Evolutionary conservation across 2,888 invertebrate genomes (phyloP), one percentile per base, ranked within the genome.

Genomic region (Cosmopolites sordidus): DNA sequence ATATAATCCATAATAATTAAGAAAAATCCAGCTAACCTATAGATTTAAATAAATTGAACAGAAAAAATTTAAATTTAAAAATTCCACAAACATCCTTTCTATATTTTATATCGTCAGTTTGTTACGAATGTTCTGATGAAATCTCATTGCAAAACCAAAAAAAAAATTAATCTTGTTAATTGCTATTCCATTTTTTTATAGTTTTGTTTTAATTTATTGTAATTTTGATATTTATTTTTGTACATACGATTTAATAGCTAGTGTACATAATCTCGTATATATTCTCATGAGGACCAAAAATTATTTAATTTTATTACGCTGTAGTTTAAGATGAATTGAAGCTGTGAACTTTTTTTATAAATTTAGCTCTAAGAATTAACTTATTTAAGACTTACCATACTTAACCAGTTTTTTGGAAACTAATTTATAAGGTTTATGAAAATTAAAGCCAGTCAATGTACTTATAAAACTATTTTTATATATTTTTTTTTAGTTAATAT

Each of bases 161-260:
- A n/a, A n/a, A 22, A 5, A 8, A 5, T 8, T 22, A 22, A 22
- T 22, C 8, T 22, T 22, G 22, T 22, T 22, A 22, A 8, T 22
- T 22, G 22, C 22, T 8, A n/a, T n/a, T n/a, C n/a, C n/a, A n/a
- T n/a, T n/a, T 8, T 8, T 33, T 12, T 33, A 33, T 9, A 33
- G 11, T 33, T 33, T 33, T 33, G 33, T 33, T 33, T 33, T 33
- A 33, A 33, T 33, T 33, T 33, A 33, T 33, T 33, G 12, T 33
- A 33, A 11, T 11, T 12, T 12, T 33, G 12, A 12, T 33, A 33
- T 33, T 33, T 33, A 33, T 33, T 33, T 33, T 33, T 33, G 33
- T 33, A 33, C 33, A 33, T 33, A 33, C 11, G 12, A 33, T 6
- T 12, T 12, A 12, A n/a, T 33, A 11, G 33, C 5, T 33, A 33